A percentile compares a stretch with the other conserved stretches of the same genome.
Conservation (phyloP, 2,888 invertebrate species). For the Amphipoea oculea region DNA sequence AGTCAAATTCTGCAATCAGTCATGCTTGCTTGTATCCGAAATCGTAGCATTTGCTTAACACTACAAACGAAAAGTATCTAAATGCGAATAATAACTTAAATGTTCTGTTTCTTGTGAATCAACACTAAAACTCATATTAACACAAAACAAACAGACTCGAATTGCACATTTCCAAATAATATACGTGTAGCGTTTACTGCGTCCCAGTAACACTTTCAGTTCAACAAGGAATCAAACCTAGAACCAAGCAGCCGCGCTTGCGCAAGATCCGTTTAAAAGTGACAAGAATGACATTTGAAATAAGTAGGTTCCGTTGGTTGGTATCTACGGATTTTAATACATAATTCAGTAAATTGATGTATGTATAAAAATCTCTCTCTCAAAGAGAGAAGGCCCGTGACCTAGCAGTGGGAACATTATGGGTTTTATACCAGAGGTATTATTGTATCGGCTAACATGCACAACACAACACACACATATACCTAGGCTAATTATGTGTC, state of each 20-base stretch:
- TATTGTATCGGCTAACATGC: no score
- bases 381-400: neutral
- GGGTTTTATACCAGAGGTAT: neutral
- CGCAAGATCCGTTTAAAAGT: conserved; percentile 11
- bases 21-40: neutral
- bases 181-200: neutral
- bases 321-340: neutral
- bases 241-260: conserved; percentile 16
- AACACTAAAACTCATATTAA: neutral
- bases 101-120: neutral
- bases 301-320: neutral
- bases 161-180: conserved; percentile 13
- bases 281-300: neutral
- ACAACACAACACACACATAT: no score
- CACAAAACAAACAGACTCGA: conserved; percentile 1
- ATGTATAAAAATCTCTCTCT: neutral
- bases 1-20: conserved; percentile 36
- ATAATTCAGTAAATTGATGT: neutral
- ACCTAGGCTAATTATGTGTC: no score
- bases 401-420: neutral
- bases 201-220: conserved; percentile 43
- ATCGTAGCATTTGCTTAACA: neutral
- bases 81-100: neutral
- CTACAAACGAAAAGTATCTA: neutral
- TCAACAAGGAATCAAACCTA: conserved; percentile 29